These are phyloP conservation scores for Microtus ochrogaster DNA, from an alignment of 2,113 vertebrate species.

Conservation along the genomic window DNA sequence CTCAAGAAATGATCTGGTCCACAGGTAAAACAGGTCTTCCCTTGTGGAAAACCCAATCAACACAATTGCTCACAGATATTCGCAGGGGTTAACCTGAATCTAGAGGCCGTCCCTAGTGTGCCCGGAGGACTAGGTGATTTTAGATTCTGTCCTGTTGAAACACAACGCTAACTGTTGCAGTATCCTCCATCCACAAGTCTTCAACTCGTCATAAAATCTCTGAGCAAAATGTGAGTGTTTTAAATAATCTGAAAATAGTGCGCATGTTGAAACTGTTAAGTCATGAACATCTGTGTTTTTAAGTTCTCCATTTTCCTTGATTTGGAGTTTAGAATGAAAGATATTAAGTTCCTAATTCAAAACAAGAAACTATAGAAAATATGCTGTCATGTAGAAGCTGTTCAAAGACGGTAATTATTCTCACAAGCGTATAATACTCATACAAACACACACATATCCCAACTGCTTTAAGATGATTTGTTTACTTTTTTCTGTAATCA, in stretches of 20 bases:
- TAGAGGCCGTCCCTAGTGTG: neutral
- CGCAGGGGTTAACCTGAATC: neutral
- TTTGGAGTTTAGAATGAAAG: conserved; percentile 47
- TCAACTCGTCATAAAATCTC: neutral
- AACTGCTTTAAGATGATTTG: conserved; percentile 16
- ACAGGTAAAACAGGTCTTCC: neutral
- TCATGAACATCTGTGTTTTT: conserved; percentile 51
- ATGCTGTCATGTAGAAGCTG: conserved; percentile 15
- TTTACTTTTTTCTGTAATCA: conserved; percentile 37
- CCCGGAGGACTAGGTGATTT: neutral
- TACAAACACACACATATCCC: neutral
- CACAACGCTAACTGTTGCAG: neutral
- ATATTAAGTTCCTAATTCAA: conserved; percentile 44
- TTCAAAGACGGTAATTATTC: conserved; percentile 43
- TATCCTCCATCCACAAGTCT: conserved; percentile 6
- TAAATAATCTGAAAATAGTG: conserved; percentile 50
- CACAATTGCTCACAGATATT: neutral
- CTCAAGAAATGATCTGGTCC: neutral
- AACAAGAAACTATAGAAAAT: conserved; percentile 51
- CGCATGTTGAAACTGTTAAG: conserved; percentile 48
- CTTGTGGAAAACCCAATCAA: neutral
- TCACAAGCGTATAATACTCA: conserved; percentile 57
- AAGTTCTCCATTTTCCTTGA: conserved; percentile 51
- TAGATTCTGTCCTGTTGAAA: neutral
- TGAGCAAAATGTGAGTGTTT: neutral